Conservation (phyloP, 2,797 vertebrate species). For the Staurois parvus region DNA sequence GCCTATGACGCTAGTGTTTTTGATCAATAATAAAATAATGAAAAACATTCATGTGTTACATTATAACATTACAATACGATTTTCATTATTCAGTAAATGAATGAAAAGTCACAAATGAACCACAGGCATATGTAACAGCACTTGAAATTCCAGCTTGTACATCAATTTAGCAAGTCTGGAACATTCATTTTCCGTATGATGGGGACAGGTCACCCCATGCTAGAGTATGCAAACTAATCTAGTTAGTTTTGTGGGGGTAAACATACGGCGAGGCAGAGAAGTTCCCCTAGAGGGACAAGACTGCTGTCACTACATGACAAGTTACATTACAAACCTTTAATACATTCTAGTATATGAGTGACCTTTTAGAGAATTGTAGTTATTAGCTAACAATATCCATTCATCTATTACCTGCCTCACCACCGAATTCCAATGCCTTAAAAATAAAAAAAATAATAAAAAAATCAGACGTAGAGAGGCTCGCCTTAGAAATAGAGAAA, state of each 20-base stretch:
- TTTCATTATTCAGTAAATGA: neutral
- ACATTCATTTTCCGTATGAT: neutral
- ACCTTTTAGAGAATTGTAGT: conserved; percentile 85
- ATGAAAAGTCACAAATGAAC: conserved; percentile 1
- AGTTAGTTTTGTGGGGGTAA: conserved; percentile 59
- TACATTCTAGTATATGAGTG: conserved; percentile 77
- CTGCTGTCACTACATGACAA: conserved; percentile 71
- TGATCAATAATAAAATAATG: no score
- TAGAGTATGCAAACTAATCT: conserved; percentile 61
- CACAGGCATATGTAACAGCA: neutral
- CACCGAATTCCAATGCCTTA: conserved; percentile 71
- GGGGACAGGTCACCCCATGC: conserved; percentile 18
- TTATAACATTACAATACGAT: neutral
- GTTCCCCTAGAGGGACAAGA: conserved; percentile 67
- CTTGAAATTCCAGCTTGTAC: neutral
- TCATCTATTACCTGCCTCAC: conserved; percentile 73
- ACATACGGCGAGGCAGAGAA: conserved; percentile 53
- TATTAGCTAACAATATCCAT: conserved; percentile 75
- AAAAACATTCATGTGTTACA: neutral
- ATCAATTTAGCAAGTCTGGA: neutral
- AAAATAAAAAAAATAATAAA: conserved; percentile 53
- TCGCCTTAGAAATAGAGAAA: conserved; percentile 75
- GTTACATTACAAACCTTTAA: conserved; percentile 74
- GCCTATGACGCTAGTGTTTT: no score
- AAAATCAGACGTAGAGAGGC: conserved; percentile 72